Evolutionary conservation across 2,113 vertebrate species (phyloP).

Genomic region (Peromyscus leucopus): DNA sequence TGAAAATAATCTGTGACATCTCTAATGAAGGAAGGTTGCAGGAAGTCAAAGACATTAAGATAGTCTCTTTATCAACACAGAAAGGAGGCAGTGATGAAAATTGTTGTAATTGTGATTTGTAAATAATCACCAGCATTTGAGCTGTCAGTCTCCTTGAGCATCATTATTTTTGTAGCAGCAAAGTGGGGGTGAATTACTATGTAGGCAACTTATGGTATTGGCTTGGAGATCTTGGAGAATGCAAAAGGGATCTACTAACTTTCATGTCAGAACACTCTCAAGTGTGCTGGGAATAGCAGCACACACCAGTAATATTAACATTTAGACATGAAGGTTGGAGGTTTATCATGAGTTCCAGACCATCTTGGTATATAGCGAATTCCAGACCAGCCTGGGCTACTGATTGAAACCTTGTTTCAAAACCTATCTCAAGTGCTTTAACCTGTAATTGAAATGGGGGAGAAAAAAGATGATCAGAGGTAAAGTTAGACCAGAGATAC

Average conservation of each 20-base stretch:
- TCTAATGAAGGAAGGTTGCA: neutral
- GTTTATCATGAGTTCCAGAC: neutral
- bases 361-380: neutral
- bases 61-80: neutral
- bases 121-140: neutral
- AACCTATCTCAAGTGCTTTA: neutral
- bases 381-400: neutral
- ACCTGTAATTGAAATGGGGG: neutral
- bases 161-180: neutral
- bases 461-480: neutral
- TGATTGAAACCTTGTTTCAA: neutral
- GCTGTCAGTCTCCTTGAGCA: neutral
- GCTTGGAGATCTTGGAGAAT: neutral
- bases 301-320: neutral
- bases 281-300: neutral
- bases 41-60: neutral
- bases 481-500: neutral
- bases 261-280: neutral
- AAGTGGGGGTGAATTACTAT: neutral
- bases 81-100: neutral
- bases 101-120: neutral
- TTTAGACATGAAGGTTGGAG: neutral
- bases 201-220: neutral
- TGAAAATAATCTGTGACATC: neutral
- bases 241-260: neutral